Evolutionary conservation across 2,888 invertebrate species (phyloP).

Genomic region (Synergus japonicus): DNA sequence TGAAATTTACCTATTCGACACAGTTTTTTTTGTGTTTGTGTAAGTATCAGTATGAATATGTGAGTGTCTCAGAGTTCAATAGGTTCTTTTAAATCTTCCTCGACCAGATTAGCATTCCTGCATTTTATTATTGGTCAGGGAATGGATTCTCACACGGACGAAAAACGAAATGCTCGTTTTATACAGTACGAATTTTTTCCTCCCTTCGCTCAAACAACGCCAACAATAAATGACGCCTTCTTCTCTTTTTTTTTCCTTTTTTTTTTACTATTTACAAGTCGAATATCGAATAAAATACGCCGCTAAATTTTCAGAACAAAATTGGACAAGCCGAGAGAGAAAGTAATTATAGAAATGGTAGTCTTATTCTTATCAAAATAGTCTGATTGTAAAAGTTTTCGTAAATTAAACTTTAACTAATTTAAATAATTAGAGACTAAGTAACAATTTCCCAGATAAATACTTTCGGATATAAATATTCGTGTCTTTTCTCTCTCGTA

Average conservation of each 20-base stretch:
- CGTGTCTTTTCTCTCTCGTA: not conserved
- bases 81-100: constrained; percentile 22
- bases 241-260: constrained; percentile 5
- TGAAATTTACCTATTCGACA: constrained; percentile 35
- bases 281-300: constrained; percentile 43
- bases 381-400: not conserved
- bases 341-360: not conserved
- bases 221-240: constrained; percentile 38
- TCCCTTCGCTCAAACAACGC: constrained; percentile 15
- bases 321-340: not conserved
- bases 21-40: constrained; percentile 43
- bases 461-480: not conserved
- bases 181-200: constrained; percentile 30
- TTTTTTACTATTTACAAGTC: constrained; percentile 46
- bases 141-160: constrained; percentile 14
- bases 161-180: constrained; percentile 21
- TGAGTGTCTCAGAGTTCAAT: constrained; percentile 37
- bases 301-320: constrained; percentile 3
- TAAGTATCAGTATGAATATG: constrained; percentile 38
- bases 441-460: constrained; percentile 15
- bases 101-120: not conserved
- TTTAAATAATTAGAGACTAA: constrained; percentile 33
- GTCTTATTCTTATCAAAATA: too few relatives aligned
- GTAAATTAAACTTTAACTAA: not conserved
- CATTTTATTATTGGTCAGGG: constrained; percentile 17